Base-by-base conservation (phyloP, 2,797 vertebrate species). In the Sebastes cheni region DNA sequence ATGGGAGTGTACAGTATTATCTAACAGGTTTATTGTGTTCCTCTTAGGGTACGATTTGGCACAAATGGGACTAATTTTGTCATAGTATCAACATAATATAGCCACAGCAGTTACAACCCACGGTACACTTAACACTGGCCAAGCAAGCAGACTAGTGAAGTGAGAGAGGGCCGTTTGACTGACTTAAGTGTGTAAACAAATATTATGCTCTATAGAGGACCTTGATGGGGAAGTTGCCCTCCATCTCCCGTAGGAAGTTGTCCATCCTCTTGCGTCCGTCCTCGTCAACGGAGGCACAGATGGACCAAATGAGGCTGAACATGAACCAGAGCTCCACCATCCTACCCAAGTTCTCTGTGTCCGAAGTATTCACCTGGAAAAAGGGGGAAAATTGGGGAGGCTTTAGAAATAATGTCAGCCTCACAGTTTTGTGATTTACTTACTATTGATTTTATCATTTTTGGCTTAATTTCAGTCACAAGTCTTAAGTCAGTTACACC, bases 281-380 rank as follows among this genome's bases (percentile, higher is more conserved):
- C 77, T 97, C 96, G 2, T 96, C 95, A 59, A 97, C 96, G 1
- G 96, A 95, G 1, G 95, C 96, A 16, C 96, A 96, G 39, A 97
- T 84, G 0, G 96, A 97, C 97, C 97, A 97, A 88, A 97, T 95
- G 61, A 97, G 92, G 80, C 96, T 96, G 91, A 97, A 97, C 61
- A 95, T 79, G 72, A 97, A 97, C 36, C 88, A 96, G 39, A 97
- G 91, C 77, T 96, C 94, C 9, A 94, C 89, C 36, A 92, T 77
- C 22, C 46, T 85, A 4, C 77, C 89, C 67, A 91, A 1, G 72
- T 73, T 83, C 8, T 91, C 88, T 23, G 54, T 72, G 65, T 92
- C 90, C 0, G 86, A 78, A 3, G 25, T 12, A 34, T 87, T 89
- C 20, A 92, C 78, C 93, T 94, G 29, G 39, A 79, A 18, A 39